These are phyloP conservation scores for Raphicerus campestris DNA, from an alignment of 2,113 vertebrate genomes.

Conservation along the genomic window DNA sequence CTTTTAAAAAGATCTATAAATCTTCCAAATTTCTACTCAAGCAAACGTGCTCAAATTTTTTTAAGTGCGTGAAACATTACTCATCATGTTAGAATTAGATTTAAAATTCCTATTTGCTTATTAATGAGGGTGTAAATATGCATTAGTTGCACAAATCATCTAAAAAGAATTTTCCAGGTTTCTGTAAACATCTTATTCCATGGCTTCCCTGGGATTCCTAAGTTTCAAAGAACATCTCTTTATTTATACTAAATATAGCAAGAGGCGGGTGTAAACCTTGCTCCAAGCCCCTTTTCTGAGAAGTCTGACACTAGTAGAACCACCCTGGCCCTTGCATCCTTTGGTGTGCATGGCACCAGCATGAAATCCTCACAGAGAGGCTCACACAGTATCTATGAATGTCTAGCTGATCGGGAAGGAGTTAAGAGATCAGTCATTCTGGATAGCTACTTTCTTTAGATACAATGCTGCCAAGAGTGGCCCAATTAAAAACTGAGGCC, in stretches of 20 bases:
- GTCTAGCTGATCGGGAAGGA: background rate
- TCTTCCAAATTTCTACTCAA: slow-evolving; percentile 67
- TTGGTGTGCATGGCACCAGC: background rate
- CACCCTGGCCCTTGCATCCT: background rate
- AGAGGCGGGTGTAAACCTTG: background rate
- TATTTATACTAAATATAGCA: slow-evolving; percentile 1
- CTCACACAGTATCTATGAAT: background rate
- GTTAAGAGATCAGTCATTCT: slow-evolving; percentile 30
- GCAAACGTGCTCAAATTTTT: slow-evolving; percentile 56
- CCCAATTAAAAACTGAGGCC: slow-evolving; percentile 26
- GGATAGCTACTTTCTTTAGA: slow-evolving; percentile 7
- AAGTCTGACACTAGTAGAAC: slow-evolving; percentile 36
- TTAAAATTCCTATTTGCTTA: slow-evolving; percentile 49
- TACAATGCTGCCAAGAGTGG: background rate
- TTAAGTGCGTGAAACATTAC: slow-evolving; percentile 49
- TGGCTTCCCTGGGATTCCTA: background rate
- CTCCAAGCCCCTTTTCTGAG: background rate
- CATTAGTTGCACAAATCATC: slow-evolving; percentile 48
- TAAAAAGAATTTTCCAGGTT: slow-evolving; percentile 38
- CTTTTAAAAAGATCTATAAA: slow-evolving; percentile 50
- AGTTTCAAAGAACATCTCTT: background rate
- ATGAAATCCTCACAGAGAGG: slow-evolving; percentile 31
- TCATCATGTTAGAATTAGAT: slow-evolving; percentile 49
- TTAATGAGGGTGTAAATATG: slow-evolving; percentile 37
- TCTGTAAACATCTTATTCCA: slow-evolving; percentile 3